These are phyloP conservation scores for Rhimphoctona megacephalus DNA, from an alignment of 2,888 invertebrate species.

Conservation along the genomic window DNA sequence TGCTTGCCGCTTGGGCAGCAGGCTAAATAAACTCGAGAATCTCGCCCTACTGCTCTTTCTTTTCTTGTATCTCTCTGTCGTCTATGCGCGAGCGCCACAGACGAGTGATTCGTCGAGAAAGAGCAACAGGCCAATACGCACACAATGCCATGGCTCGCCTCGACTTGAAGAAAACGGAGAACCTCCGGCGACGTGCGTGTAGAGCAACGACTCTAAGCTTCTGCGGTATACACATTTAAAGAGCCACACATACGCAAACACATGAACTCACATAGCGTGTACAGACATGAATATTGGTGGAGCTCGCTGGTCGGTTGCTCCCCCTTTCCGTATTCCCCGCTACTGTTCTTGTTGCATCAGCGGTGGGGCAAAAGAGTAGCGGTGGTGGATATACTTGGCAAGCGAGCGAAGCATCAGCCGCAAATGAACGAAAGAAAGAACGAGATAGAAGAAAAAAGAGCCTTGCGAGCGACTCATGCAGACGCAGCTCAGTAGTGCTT, in stretches of 20 bases:
- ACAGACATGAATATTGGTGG: conserved; percentile 44
- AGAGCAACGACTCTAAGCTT: conserved; percentile 66
- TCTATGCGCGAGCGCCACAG: conserved; percentile 55
- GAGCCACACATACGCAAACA: neutral
- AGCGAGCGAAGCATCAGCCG: conserved; percentile 52
- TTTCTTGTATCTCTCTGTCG: conserved; percentile 37
- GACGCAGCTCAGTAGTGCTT: conserved; percentile 60
- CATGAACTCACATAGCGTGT: conserved; percentile 13
- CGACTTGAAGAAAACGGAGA: conserved; percentile 63
- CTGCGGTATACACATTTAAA: conserved; percentile 49
- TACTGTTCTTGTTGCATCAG: conserved; percentile 43
- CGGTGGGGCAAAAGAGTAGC: conserved; percentile 63
- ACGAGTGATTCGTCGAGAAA: conserved; percentile 76
- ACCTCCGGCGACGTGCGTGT: conserved; percentile 50
- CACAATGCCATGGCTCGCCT: conserved; percentile 74
- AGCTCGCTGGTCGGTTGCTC: conserved; percentile 59
- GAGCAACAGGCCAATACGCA: conserved; percentile 75
- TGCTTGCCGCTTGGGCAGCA: conserved; percentile 45
- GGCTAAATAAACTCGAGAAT: conserved; percentile 63
- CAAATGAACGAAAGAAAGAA: conserved; percentile 57
- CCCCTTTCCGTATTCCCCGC: conserved; percentile 52
- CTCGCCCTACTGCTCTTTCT: conserved; percentile 44
- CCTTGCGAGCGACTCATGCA: conserved; percentile 49
- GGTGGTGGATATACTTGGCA: conserved; percentile 50
- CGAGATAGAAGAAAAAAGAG: conserved; percentile 44